These are phyloP conservation scores for Troglohyphantes excavatus DNA, from an alignment of 2,888 invertebrate genomes.

Conservation along the genomic window DNA sequence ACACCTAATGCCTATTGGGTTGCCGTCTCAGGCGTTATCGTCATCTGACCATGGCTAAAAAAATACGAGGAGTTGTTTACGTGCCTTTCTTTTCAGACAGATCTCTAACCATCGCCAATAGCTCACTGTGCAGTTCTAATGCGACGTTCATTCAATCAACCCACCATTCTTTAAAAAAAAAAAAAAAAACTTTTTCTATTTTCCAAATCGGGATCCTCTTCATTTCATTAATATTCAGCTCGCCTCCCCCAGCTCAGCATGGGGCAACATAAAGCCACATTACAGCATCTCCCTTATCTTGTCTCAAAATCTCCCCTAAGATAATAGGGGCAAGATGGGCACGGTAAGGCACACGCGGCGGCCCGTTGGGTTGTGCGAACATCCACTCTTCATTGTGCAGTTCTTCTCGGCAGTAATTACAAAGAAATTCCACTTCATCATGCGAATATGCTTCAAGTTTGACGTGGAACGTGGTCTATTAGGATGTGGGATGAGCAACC, in stretches of 20 bases:
- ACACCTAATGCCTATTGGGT: too few species aligned
- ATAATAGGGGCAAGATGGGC: constrained; percentile 12
- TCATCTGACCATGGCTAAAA: too few species aligned
- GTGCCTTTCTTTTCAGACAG: too few species aligned
- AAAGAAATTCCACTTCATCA: constrained; percentile 30
- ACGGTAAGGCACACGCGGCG: constrained; percentile 25
- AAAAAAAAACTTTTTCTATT: too few species aligned
- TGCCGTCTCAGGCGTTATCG: too few species aligned
- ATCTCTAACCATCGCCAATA: too few species aligned
- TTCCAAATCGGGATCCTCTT: too few species aligned
- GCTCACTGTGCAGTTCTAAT: too few species aligned
- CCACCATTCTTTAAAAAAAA: too few species aligned
- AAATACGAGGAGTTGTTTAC: too few species aligned
- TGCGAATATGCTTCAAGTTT: too few species aligned
- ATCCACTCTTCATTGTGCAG: not conserved
- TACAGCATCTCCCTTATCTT: not conserved
- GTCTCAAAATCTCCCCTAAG: constrained; percentile 11
- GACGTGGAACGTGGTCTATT: not conserved
- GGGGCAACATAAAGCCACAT: constrained; percentile 1
- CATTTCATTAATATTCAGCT: constrained; percentile 10
- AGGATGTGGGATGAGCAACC: not conserved
- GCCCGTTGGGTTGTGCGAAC: not conserved
- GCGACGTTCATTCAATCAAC: too few species aligned
- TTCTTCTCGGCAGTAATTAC: constrained; percentile 4
- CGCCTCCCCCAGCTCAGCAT: not conserved